Conservation (phyloP, 2,888 invertebrate species). For the Hyposoter didymator region DNA sequence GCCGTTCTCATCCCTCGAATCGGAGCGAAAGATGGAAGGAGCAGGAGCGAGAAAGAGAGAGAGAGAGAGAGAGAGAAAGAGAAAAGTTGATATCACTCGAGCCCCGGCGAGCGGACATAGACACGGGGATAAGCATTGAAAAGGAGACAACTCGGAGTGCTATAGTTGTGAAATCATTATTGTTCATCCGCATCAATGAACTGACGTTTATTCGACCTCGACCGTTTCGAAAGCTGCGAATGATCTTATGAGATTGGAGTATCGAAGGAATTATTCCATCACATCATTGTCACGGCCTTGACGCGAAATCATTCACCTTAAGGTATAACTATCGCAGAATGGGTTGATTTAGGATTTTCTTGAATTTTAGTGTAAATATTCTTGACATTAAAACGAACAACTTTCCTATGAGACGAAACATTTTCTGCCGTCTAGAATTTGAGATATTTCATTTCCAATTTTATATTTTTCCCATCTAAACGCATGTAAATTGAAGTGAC, state of each 20-base stretch:
- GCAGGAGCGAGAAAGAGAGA: background rate
- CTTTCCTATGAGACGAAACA: no score
- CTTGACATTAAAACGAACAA: no score
- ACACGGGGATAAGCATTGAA: background rate
- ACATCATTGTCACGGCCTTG: constrained; percentile 8
- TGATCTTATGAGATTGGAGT: background rate
- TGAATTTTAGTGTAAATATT: no score
- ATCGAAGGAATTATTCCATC: background rate
- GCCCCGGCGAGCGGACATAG: constrained; percentile 2
- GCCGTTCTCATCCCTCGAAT: constrained; percentile 28
- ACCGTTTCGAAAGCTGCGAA: constrained; percentile 8
- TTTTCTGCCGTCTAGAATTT: no score
- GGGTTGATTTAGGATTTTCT: no score
- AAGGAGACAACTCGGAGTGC: constrained; percentile 1
- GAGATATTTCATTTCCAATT: no score
- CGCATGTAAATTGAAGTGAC: no score
- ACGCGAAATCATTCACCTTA: background rate
- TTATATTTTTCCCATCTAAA: no score
- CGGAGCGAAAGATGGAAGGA: background rate
- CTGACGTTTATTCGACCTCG: constrained; percentile 12
- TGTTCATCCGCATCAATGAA: constrained; percentile 19
- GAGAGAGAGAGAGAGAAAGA: background rate
- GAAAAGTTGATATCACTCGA: background rate
- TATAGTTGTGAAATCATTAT: background rate
- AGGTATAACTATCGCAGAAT: no score